Percentiles rank a stretch among this genome's conserved stretches.
These are phyloP conservation scores for Carcina quercana DNA, from an alignment of 2,888 invertebrate genomes.

Conservation along the genomic window DNA sequence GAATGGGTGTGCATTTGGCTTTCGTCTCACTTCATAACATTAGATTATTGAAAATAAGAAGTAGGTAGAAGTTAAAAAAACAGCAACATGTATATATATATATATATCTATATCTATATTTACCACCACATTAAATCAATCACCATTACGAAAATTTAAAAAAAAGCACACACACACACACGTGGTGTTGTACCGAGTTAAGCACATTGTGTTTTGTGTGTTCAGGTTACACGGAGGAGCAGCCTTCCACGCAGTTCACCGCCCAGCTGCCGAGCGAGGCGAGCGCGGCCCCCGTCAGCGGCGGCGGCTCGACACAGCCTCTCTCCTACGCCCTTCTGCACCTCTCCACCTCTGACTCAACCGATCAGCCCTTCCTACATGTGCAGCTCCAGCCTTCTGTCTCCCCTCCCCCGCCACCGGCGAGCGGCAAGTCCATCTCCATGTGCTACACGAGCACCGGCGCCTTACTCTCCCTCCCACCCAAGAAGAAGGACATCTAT, in stretches of 20 bases:
- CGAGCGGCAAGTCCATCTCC: conserved; percentile 81
- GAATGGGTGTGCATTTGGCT: too few species aligned
- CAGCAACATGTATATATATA: too few species aligned
- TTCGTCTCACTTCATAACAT: too few species aligned
- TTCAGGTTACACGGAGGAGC: conserved; percentile 85
- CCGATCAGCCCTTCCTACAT: conserved; percentile 56
- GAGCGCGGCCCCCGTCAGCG: conserved; percentile 75
- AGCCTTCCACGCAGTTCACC: conserved; percentile 84
- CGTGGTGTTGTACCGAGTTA: too few species aligned
- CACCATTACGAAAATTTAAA: neutral
- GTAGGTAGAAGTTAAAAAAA: too few species aligned
- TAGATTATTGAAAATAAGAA: conserved; percentile 2
- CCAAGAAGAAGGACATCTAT: conserved; percentile 94
- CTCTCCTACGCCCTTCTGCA: conserved; percentile 67
- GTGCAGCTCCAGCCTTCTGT: conserved; percentile 67
- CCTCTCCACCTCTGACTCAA: conserved; percentile 56
- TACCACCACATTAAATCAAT: neutral
- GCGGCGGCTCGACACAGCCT: conserved; percentile 55
- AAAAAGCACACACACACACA: too few species aligned
- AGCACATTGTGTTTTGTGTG: conserved; percentile 1
- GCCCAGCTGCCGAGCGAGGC: conserved; percentile 83
- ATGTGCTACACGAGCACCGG: conserved; percentile 92
- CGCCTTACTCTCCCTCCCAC: conserved; percentile 87
- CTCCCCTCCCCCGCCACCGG: conserved; percentile 67
- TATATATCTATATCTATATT: too few species aligned